Conservation (phyloP, 2,888 invertebrate genomes). For the Eudasyphora cyanicolor region DNA sequence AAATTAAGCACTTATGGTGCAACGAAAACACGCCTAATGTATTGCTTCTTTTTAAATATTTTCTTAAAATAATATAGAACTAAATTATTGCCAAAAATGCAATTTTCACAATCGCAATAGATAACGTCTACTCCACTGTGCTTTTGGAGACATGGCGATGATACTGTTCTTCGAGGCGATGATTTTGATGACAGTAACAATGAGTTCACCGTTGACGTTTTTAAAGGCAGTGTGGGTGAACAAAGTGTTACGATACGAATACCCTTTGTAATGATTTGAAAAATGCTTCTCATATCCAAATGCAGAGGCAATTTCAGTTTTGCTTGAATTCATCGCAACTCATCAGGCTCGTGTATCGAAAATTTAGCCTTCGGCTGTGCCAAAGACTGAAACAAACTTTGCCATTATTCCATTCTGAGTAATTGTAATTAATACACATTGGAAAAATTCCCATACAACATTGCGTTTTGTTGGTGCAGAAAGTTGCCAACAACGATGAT, state of each 20-base stretch:
- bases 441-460: not conserved
- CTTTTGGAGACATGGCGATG: not conserved
- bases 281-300: not conserved
- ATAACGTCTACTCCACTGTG: not conserved
- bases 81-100: too few species aligned
- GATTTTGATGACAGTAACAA: conserved; percentile 37
- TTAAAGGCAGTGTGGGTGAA: not conserved
- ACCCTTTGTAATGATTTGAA: not conserved
- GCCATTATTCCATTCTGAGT: conserved; percentile 26
- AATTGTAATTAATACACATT: conserved; percentile 33
- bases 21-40: too few species aligned
- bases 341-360: not conserved
- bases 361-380: conserved; percentile 6
- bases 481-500: not conserved
- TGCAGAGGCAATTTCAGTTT: not conserved
- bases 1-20: too few species aligned
- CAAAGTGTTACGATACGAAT: conserved; percentile 13
- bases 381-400: conserved; percentile 27
- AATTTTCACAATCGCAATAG: too few species aligned
- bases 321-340: not conserved
- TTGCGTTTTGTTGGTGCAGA: not conserved
- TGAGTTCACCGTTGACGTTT: conserved; percentile 40
- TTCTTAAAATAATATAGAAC: too few species aligned
- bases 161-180: not conserved
- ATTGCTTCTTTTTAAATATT: too few species aligned